Evolutionary conservation across 2,113 vertebrate genomes (phyloP).

Genomic region (Oncorhynchus keta): DNA sequence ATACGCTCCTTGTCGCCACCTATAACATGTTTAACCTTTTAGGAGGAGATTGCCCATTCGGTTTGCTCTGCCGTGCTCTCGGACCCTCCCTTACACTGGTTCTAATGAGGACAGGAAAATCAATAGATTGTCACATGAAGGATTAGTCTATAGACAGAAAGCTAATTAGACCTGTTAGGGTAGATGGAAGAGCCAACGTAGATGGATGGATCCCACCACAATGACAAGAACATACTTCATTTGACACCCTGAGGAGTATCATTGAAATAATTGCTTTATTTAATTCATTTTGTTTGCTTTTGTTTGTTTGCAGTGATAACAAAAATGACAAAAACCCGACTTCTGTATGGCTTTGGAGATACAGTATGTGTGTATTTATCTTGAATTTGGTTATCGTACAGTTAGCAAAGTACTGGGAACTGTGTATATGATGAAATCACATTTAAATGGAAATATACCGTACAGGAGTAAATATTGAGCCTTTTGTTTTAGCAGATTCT

Average conservation of each 20-base stretch:
- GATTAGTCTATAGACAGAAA: constrained; percentile 71
- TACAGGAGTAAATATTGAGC: too few species aligned
- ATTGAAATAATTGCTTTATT: constrained; percentile 60
- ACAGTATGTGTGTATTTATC: not conserved
- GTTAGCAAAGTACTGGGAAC: not conserved
- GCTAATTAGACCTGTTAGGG: constrained; percentile 63
- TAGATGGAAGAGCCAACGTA: constrained; percentile 50
- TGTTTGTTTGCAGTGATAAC: constrained; percentile 29
- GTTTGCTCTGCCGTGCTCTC: constrained; percentile 36
- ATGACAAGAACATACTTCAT: constrained; percentile 63
- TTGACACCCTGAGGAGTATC: constrained; percentile 56
- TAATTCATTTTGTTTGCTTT: constrained; percentile 23
- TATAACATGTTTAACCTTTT: constrained; percentile 73
- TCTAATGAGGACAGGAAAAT: constrained; percentile 71
- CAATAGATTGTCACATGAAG: constrained; percentile 74
- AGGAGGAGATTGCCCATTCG: constrained; percentile 40
- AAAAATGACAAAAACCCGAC: not conserved
- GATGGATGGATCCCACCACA: constrained; percentile 61
- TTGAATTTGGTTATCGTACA: not conserved
- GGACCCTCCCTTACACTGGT: constrained; percentile 47
- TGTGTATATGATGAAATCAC: too few species aligned
- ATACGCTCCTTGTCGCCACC: constrained; percentile 27
- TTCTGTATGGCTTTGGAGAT: not conserved
- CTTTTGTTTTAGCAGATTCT: too few species aligned
- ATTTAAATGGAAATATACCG: too few species aligned